Evolutionary conservation across 2,888 invertebrate species (phyloP), one percentile per base, ranked within the genome.

Genomic region (Chelonus formosanus): DNA sequence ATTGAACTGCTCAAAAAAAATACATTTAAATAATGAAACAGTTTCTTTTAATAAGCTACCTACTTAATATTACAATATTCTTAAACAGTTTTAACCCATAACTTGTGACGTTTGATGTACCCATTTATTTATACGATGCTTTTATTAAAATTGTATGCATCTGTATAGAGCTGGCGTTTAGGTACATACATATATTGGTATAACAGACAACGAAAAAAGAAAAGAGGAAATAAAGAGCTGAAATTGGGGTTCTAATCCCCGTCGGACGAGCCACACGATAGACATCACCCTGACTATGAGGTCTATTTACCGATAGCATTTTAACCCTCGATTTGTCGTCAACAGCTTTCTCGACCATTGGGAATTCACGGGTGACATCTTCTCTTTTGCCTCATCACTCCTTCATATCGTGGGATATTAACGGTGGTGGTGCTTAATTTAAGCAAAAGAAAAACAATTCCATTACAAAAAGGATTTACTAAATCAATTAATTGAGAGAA

Each of bases 301-400:
- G 8, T 32, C 77, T 83, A 78, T 84, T 84, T 84, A 81, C 84
- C 80, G 75, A 83, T 80, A 77, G 84, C 77, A 81, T 84, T 84
- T 84, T 82, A 84, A 83, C 84, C 84, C 84, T 83, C 84, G 80
- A 84, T 84, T 84, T 84, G 83, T 84, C 83, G 80, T 83, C 82
- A 83, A 83, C 83, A 82, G 82, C 81, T 80, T 79, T 77, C 54
- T 74, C 69, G 76, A 75, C 83, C 81, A 78, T 79, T 76, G 81
- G 81, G 81, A 80, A 74, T 80, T 73, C 68, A 68, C 63, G 67
- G 61, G 63, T 69, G 69, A 65, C 57, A 61, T 68, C 45, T 65
- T 60, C 44, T 54, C 44, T 35, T 61, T 63, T 56, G 54, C 57
- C 65, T 66, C 60, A 36, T 56, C 54, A 50, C 50, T 50, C 36